Percentiles rank a stretch among this genome's conserved stretches.
These are phyloP conservation scores for Gymnosoma rotundatum DNA, from an alignment of 2,888 invertebrate species.

Conservation along the genomic window DNA sequence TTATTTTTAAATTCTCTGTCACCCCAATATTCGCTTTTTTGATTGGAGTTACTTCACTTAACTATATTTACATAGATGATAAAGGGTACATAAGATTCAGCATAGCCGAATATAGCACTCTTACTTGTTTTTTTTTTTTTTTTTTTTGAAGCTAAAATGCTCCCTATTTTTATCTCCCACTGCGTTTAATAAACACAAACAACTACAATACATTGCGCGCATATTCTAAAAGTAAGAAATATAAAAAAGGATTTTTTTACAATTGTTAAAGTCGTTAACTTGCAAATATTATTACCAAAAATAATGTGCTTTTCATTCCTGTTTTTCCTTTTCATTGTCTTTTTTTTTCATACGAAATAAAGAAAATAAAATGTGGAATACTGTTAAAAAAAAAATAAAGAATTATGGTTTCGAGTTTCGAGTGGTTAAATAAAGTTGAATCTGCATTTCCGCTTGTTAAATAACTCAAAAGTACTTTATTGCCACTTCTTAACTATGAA, in stretches of 20 bases:
- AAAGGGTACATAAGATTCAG: too few species aligned
- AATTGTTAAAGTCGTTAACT: too few species aligned
- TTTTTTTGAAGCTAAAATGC: too few species aligned
- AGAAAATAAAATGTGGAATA: not conserved
- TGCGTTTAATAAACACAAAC: not conserved
- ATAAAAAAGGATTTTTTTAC: too few species aligned
- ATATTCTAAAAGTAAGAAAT: not conserved
- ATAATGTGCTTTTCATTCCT: not conserved
- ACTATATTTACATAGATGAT: too few species aligned
- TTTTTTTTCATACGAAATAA: not conserved
- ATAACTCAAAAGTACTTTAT: conserved; percentile 21
- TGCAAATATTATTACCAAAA: too few species aligned
- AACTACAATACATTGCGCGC: not conserved
- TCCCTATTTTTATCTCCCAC: not conserved
- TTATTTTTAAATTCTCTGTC: too few species aligned
- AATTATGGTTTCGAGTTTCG: conserved; percentile 48
- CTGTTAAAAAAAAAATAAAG: conserved; percentile 2
- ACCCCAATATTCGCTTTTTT: too few species aligned
- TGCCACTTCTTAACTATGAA: conserved; percentile 2
- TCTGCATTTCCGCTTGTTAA: conserved; percentile 60
- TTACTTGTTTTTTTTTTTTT: too few species aligned
- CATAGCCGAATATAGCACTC: too few species aligned
- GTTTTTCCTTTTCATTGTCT: not conserved
- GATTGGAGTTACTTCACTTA: too few species aligned
- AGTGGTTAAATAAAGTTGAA: conserved; percentile 52